Base-by-base conservation (phyloP, 2,888 invertebrate species). In the Megastigmus dorsalis region DNA sequence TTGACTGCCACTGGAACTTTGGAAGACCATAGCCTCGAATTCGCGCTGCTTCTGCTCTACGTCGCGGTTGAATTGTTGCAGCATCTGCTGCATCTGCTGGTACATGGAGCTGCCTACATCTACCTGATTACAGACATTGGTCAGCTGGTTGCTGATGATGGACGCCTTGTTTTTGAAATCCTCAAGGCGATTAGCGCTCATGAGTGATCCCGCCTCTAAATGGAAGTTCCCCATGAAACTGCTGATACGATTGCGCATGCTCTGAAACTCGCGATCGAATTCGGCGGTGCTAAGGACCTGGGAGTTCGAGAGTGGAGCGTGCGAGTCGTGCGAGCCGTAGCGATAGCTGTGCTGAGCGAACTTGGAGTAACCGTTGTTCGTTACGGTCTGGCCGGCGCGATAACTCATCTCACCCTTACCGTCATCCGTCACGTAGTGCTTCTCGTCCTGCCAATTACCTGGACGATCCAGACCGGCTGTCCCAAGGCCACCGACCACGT, bases 391-490 rank as follows among this genome's bases (percentile, higher is more conserved):
- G 0, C 84, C 84, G 3, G 77, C 78, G 48, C 82, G 81, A 76
- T 85, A 84, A 28, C 80, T 79, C 59, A 84, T 81, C 54, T 80
- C 76, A 4, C 84, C 85, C 13, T 75, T 78, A n/a, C 84, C 84
- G 57, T 79, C 79, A 33, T 84, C 79, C 2, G 83, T 80, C n/a
- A 76, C 75, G 59, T 82, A 85, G 9, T 82, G 79, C 63, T 85
- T 84, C 28, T 79, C 81, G 38, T 85, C 84, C 0, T 80, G 78
- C 85, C 85, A 85, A 23, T 79, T 85, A 15, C 84, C 85, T n/a
- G 84, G 84, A 43, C 78, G 80, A 0, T 78, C 48, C 30, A 79
- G 78, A 1, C 55, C 57, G 5, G 18, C 13, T 1, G 13, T n/a
- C n/a, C n/a, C n/a, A n/a, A n/a, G n/a, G n/a, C n/a, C 23, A 6